These are phyloP conservation scores for Amphipoea oculea DNA, from an alignment of 2,888 invertebrate species.

Conservation along the genomic window DNA sequence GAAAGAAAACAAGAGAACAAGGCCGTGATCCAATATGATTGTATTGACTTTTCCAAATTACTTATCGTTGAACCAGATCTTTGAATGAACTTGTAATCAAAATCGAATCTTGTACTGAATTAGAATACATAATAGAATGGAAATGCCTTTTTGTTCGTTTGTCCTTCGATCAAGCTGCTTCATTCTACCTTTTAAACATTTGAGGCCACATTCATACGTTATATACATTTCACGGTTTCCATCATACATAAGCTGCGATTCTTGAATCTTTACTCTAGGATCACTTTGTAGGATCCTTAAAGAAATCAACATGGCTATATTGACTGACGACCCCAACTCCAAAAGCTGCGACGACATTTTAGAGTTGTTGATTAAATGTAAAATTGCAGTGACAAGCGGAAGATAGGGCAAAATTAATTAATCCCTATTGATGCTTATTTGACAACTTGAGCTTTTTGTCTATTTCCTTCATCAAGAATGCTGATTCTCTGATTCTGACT, in stretches of 20 bases:
- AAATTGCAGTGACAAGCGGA: background rate
- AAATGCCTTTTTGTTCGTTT: slow-evolving; percentile 51
- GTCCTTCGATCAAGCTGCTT: slow-evolving; percentile 32
- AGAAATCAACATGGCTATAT: background rate
- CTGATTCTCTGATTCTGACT: background rate
- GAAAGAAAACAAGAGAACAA: slow-evolving; percentile 60
- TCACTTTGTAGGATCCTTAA: background rate
- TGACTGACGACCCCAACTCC: background rate
- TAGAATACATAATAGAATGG: slow-evolving; percentile 56
- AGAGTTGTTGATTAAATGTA: slow-evolving; percentile 11
- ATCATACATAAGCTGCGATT: background rate
- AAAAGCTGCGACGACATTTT: background rate
- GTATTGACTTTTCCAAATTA: slow-evolving; percentile 66
- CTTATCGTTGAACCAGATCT: slow-evolving; percentile 65
- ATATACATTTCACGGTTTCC: background rate
- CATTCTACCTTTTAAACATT: slow-evolving; percentile 32
- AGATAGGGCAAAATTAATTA: background rate
- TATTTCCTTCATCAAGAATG: background rate
- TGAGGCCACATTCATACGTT: slow-evolving; percentile 1
- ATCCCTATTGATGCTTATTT: background rate
- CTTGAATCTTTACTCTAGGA: background rate
- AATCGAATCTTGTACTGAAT: slow-evolving; percentile 65
- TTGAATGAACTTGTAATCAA: slow-evolving; percentile 64
- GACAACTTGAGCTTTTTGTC: background rate
- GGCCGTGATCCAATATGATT: slow-evolving; percentile 57